Base-by-base conservation (phyloP, 2,888 invertebrate genomes). In the Papilio demoleus region DNA sequence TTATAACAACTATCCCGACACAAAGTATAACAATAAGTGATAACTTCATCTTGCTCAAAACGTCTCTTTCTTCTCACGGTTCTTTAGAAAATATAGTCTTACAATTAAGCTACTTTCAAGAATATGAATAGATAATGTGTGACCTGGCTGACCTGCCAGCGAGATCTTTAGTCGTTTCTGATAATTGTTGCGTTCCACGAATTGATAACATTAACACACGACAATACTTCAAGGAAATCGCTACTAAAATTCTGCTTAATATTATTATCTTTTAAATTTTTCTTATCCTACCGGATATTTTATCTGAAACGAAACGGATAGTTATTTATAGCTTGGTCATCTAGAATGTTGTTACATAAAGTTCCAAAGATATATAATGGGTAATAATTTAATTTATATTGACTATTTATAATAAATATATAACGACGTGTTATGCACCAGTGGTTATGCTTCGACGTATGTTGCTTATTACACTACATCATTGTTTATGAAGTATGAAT, bases 21-120 rank as follows among this genome's bases (percentile, higher is more conserved):
- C 76, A 83, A 68, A 79, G 77, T 45, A 79, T 70, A 62, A 84
- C 65, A 65, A 76, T 72, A 70, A 74, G 67, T 31, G 62, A 75
- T 24, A 78, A 58, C 71, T 82, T 86, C 85, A 87, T 88, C 34
- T 74, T 72, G 47, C 61, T 47, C 17, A 38, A 60, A 70, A 72
- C 56, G 68, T 69, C 60, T 56, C 45, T 70, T 66, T 62, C 50
- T 70, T 68, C 42, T 58, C 59, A 59, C 53, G 53, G 61, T 34
- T 69, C 50, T 69, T 38, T 65, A 65, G 63, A 68, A 56, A 63
- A 60, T 67, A 61, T 68, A 56, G 38, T 65, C 40, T 27, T 53
- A 56, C 36, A 47, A 65, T 62, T 67, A 36, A 65, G 61, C 61
- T 60, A 61, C 60, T 65, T 69, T 65, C 65, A 47, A 69, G 65